Evolutionary conservation across 2,888 invertebrate species (phyloP).

Genomic region (Marasmarcha lunaedactyla): DNA sequence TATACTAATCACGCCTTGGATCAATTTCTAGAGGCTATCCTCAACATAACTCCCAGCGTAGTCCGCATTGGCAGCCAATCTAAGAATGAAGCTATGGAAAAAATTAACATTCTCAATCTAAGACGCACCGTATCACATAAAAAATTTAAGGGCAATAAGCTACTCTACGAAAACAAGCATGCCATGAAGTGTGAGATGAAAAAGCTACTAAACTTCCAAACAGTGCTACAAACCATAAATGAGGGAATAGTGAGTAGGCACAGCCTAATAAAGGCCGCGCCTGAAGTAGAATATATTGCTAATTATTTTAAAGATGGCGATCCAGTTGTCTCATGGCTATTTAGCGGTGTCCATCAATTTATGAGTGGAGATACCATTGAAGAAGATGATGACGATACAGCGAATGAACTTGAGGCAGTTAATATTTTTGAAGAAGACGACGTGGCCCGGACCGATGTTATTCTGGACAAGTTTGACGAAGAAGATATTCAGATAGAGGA

Average conservation of each 20-base stretch:
- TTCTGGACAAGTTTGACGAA: constrained; percentile 27
- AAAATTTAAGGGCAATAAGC: constrained; percentile 10
- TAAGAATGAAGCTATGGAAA: constrained; percentile 53
- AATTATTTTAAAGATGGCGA: constrained; percentile 15
- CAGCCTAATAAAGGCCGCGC: constrained; percentile 20
- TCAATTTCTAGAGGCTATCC: constrained; percentile 81
- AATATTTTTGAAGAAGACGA: constrained; percentile 16
- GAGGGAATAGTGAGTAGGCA: no score
- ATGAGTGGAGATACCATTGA: constrained; percentile 4
- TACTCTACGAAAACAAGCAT: constrained; percentile 24
- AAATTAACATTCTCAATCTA: constrained; percentile 51
- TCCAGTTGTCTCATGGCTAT: constrained; percentile 19
- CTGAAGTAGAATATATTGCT: constrained; percentile 22
- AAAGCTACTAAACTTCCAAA: background rate
- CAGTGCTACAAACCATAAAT: no score
- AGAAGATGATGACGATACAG: constrained; percentile 12
- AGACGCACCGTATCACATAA: constrained; percentile 15
- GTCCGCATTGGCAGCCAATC: constrained; percentile 78
- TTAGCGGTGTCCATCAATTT: constrained; percentile 5
- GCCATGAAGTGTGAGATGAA: no score
- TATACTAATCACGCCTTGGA: constrained; percentile 90
- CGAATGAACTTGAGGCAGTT: constrained; percentile 14
- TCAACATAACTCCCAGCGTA: constrained; percentile 68
- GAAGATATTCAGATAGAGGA: constrained; percentile 10
- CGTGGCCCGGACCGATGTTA: constrained; percentile 22